Base-by-base conservation (phyloP, 1,140 invertebrate species). In the Maniola jurtina region DNA sequence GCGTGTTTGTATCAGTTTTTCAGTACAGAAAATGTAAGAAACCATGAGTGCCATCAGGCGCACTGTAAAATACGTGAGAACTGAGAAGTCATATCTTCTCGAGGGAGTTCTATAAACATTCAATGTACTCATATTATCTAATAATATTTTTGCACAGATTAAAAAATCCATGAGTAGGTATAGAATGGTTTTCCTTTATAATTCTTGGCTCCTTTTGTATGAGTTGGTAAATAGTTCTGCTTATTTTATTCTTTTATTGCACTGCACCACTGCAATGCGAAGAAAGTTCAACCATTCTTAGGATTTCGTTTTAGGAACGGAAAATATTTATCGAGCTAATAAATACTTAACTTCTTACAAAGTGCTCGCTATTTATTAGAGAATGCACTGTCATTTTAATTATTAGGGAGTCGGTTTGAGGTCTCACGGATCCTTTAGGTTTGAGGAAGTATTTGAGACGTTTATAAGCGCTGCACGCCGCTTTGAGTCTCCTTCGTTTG, bases 71-170 rank as follows among this genome's bases (percentile, higher is more conserved):
- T n/a, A n/a, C n/a, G n/a, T n/a, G n/a, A n/a, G n/a, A n/a, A n/a
- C n/a, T n/a, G n/a, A n/a, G n/a, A n/a, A n/a, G n/a, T n/a, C n/a
- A n/a, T n/a, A n/a, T n/a, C n/a, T n/a, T n/a, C n/a, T n/a, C n/a
- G n/a, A n/a, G n/a, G n/a, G n/a, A n/a, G n/a, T n/a, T n/a, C n/a
- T n/a, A n/a, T n/a, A 25, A 25, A 2, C 25, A 25, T 25, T 25
- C 4, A 25, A 25, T 25, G 25, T 25, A 25, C 25, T n/a, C n/a
- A n/a, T n/a, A 25, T 25, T 81, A 76, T 75, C 71, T 58, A 58
- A 63, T 76, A 78, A 81, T 80, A 70, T 79, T 75, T 75, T 76
- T 69, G 65, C 69, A 61, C 67, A 73, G 68, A 67, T 65, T 70
- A 68, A 73, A 76, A 55, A 67, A 69, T 62, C 64, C 25, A 25